A percentile compares a stretch with the other conserved stretches of the same genome.
phyloP scores from a whole-genome alignment of 1,140 invertebrate genomes.

The Euglossa dilemma region DNA sequence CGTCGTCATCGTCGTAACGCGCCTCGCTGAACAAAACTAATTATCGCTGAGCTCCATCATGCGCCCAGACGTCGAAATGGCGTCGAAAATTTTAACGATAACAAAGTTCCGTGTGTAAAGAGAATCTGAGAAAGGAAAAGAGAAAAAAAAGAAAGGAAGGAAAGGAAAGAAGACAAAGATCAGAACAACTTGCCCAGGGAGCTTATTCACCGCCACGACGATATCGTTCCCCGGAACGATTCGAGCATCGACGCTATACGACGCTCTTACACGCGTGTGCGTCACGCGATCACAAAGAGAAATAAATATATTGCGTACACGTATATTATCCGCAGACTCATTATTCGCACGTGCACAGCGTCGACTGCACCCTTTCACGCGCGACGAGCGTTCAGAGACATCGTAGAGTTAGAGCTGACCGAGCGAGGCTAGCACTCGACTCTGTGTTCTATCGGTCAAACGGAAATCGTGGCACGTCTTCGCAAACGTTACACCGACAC shows the following conservation, averaged over 20 bases:
- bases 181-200: background rate
- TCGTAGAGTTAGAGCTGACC: conserved; percentile 27
- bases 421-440: background rate
- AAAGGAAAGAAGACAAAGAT: background rate
- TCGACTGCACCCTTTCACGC: conserved; percentile 34
- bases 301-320: conserved; percentile 23
- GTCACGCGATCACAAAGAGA: conserved; percentile 16
- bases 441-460: background rate
- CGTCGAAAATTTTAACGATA: background rate
- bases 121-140: too few relatives aligned
- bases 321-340: conserved; percentile 10
- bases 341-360: conserved; percentile 36
- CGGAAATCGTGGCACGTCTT: background rate
- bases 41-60: conserved; percentile 1
- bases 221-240: background rate
- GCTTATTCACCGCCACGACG: conserved; percentile 22
- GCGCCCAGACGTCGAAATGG: background rate
- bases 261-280: conserved; percentile 1
- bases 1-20: conserved; percentile 13
- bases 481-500: background rate
- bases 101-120: background rate
- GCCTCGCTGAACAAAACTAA: conserved; percentile 24
- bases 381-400: conserved; percentile 5
- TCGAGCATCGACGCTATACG: background rate
- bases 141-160: background rate